Evolutionary conservation across 2,888 invertebrate species (phyloP).

Genomic region (Caenorhabditis plicata): DNA sequence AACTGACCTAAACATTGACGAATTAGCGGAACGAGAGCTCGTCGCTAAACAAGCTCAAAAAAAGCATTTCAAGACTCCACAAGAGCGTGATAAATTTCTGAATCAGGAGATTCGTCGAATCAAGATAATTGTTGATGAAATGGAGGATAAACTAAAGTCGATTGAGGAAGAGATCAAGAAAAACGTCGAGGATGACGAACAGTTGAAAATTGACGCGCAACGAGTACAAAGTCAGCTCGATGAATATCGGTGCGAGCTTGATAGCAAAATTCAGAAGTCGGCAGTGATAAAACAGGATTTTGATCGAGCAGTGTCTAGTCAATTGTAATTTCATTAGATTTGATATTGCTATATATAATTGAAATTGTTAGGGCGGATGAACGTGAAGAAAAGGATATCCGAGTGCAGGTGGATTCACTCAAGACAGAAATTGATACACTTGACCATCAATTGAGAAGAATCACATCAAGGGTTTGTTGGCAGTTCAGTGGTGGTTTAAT

Average conservation of each 20-base stretch:
- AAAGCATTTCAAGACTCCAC: slow-evolving; percentile 77
- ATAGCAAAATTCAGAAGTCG: slow-evolving; percentile 76
- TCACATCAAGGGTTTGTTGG: slow-evolving; percentile 74
- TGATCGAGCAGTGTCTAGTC: slow-evolving; percentile 26
- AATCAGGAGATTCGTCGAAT: slow-evolving; percentile 83
- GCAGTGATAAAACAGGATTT: slow-evolving; percentile 26
- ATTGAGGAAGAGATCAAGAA: slow-evolving; percentile 43
- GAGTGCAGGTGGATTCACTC: slow-evolving; percentile 29
- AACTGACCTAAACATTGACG: slow-evolving; percentile 81
- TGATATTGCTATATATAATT: background rate
- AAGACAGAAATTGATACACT: slow-evolving; percentile 71
- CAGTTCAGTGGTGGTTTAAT: background rate
- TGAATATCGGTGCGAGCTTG: slow-evolving; percentile 87
- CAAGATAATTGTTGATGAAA: slow-evolving; percentile 77
- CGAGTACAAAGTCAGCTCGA: slow-evolving; percentile 75
- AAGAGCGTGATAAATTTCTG: slow-evolving; percentile 94
- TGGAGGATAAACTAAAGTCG: slow-evolving; percentile 67
- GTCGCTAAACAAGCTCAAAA: slow-evolving; percentile 83
- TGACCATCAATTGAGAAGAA: slow-evolving; percentile 81
- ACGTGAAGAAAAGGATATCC: slow-evolving; percentile 44
- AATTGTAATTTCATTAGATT: slow-evolving; percentile 24
- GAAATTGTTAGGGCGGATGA: slow-evolving; percentile 29
- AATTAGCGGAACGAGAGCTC: slow-evolving; percentile 90
- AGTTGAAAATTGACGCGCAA: slow-evolving; percentile 29
- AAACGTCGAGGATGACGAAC: slow-evolving; percentile 44